phyloP scores from a whole-genome alignment of 1,140 invertebrate species.

The Rhyzopertha dominica region DNA sequence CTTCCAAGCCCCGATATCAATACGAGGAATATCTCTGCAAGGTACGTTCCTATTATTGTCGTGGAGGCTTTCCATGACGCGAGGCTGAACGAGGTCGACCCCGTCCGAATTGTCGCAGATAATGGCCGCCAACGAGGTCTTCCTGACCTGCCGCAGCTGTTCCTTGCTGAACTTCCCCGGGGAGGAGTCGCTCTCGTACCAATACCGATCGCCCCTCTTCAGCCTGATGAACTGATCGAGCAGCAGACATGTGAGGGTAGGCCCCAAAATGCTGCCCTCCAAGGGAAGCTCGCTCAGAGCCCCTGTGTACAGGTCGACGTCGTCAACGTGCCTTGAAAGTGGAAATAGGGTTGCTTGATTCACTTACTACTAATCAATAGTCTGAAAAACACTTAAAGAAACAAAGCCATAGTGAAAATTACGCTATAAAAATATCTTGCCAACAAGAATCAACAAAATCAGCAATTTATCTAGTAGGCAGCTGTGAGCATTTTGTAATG shows the following conservation, averaged over 20 bases:
- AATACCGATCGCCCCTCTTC: slow-evolving; percentile 77
- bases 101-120: slow-evolving; percentile 86
- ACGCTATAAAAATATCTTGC: too few relatives aligned
- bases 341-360: too few relatives aligned
- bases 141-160: slow-evolving; percentile 82
- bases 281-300: slow-evolving; percentile 70
- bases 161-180: slow-evolving; percentile 67
- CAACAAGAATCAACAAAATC: too few relatives aligned
- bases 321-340: slow-evolving; percentile 61
- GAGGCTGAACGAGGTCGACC: slow-evolving; percentile 64
- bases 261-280: slow-evolving; percentile 67
- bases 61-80: slow-evolving; percentile 65
- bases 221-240: slow-evolving; percentile 77
- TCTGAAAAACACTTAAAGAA: too few relatives aligned
- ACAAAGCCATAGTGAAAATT: too few relatives aligned
- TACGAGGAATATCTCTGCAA: slow-evolving; percentile 55
- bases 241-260: slow-evolving; percentile 81
- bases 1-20: slow-evolving; percentile 61
- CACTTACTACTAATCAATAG: too few relatives aligned
- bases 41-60: slow-evolving; percentile 58
- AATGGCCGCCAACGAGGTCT: slow-evolving; percentile 73
- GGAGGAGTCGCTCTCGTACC: slow-evolving; percentile 71
- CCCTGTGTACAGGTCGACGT: slow-evolving; percentile 84
- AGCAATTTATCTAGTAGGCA: too few relatives aligned
- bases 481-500: too few relatives aligned